These are phyloP conservation scores for Watsonalla binaria DNA, from an alignment of 2,888 invertebrate genomes.

Conservation along the genomic window DNA sequence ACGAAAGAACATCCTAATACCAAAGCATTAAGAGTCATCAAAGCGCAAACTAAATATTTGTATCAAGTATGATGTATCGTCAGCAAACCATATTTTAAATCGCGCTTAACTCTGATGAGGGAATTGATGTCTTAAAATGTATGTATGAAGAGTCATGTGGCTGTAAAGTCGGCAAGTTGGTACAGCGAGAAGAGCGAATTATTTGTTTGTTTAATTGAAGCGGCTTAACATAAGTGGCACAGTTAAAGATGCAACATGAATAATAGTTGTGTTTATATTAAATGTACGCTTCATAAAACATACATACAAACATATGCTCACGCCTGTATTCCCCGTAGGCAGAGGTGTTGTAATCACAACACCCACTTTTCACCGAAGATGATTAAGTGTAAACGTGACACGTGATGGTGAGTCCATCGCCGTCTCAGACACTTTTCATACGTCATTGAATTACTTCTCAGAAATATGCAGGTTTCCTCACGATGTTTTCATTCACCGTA, in stretches of 20 bases:
- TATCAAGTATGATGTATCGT: conserved; percentile 6
- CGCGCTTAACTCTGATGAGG: conserved; percentile 11
- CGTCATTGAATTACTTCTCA: too few relatives aligned
- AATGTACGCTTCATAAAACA: background rate
- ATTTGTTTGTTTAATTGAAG: conserved; percentile 10
- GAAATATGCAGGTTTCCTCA: too few relatives aligned
- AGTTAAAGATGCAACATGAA: conserved; percentile 1
- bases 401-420: too few relatives aligned
- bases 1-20: conserved; percentile 4
- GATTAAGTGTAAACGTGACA: too few relatives aligned
- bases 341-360: too few relatives aligned
- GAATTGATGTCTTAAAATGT: conserved; percentile 18
- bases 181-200: background rate
- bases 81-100: background rate
- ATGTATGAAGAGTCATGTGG: conserved; percentile 7
- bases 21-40: conserved; percentile 1
- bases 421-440: too few relatives aligned
- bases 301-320: too few relatives aligned
- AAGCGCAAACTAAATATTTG: conserved; percentile 4
- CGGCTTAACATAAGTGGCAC: conserved; percentile 4
- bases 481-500: too few relatives aligned
- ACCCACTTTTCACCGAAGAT: too few relatives aligned
- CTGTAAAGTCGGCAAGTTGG: conserved; percentile 6
- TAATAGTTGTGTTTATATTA: background rate
- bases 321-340: too few relatives aligned